Percentiles rank a stretch among this genome's conserved stretches.
Conservation (phyloP, 2,888 invertebrate species). For the Brachyopa scutellaris region DNA sequence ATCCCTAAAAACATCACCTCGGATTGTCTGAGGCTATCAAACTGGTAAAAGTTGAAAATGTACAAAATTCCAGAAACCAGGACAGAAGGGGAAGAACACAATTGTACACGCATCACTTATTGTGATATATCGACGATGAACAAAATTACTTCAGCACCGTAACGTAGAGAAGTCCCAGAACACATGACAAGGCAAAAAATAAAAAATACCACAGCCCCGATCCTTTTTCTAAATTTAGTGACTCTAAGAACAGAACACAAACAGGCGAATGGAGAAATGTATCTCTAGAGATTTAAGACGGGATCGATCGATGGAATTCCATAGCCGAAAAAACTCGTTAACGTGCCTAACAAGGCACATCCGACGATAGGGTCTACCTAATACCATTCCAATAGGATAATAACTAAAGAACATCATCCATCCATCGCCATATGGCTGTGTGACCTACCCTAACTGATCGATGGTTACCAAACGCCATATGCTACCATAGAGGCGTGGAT, state of each 20-base stretch:
- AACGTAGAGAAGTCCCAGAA: constrained; percentile 53
- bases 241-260: constrained; percentile 61
- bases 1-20: constrained; percentile 56
- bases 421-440: constrained; percentile 56
- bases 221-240: constrained; percentile 54
- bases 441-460: constrained; percentile 63
- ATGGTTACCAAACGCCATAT: constrained; percentile 60
- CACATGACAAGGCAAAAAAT: constrained; percentile 21
- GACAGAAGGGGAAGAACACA: constrained; percentile 18
- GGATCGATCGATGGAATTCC: constrained; percentile 56
- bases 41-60: constrained; percentile 42
- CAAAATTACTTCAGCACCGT: constrained; percentile 68
- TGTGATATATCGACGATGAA: constrained; percentile 70
- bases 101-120: constrained; percentile 69
- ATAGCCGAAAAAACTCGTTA: constrained; percentile 61
- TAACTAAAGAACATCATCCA: constrained; percentile 25
- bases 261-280: neutral
- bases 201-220: neutral
- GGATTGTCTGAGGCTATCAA: constrained; percentile 46
- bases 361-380: constrained; percentile 59
- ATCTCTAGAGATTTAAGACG: constrained; percentile 61
- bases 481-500: constrained; percentile 69
- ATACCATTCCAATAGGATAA: constrained; percentile 70
- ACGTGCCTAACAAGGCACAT: constrained; percentile 71
- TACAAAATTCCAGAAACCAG: neutral